Conservation (phyloP, 1,140 invertebrate species). For the Drosophila parabipectinata region DNA sequence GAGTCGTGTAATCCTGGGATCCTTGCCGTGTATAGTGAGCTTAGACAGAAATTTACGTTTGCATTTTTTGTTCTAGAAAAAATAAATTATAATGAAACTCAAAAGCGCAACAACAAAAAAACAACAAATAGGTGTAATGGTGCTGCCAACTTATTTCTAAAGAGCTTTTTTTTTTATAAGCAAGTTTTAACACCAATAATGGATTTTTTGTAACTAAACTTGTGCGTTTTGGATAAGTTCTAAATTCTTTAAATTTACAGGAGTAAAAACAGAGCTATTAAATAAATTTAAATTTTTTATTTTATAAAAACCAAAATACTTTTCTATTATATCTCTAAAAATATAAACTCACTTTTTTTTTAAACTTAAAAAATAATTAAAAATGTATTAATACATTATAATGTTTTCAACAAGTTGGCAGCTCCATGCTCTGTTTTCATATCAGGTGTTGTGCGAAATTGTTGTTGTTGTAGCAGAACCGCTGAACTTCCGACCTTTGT, state of each 20-base stretch:
- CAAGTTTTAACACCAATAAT: background rate
- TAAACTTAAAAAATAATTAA: no score
- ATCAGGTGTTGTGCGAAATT: background rate
- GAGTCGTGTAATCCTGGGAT: background rate
- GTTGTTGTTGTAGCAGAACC: background rate
- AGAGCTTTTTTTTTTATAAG: background rate
- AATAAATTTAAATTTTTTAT: no score
- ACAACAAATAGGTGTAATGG: background rate
- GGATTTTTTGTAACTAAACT: background rate
- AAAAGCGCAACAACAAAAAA: conserved; percentile 7
- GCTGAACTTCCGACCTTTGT: conserved; percentile 56
- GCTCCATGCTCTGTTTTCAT: background rate
- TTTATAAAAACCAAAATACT: no score
- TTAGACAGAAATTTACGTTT: background rate
- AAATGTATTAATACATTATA: no score
- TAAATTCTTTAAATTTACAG: no score
- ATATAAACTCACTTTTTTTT: no score
- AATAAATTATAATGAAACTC: conserved; percentile 7
- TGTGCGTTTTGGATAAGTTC: background rate
- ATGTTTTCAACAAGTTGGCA: background rate
- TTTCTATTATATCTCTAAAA: no score
- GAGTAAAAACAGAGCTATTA: no score
- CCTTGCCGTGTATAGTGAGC: background rate
- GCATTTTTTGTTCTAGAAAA: conserved; percentile 3
- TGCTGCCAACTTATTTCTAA: background rate